Conservation (phyloP, 2,888 invertebrate genomes). For the Nomada goodeniana region DNA sequence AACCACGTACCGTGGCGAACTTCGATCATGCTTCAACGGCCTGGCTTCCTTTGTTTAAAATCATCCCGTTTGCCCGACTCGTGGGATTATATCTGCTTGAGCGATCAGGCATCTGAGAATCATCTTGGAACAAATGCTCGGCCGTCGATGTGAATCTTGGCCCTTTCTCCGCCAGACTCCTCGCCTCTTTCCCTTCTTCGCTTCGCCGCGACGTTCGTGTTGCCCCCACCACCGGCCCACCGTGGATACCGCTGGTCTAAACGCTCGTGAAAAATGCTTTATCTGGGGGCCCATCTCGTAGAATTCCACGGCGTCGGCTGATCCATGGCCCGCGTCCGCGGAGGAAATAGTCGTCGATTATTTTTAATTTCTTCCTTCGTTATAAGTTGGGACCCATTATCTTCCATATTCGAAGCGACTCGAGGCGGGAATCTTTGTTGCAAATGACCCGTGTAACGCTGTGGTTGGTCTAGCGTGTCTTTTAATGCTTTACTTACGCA, state of each 20-base stretch:
- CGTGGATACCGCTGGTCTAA: conserved; percentile 25
- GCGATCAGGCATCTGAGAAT: conserved; percentile 79
- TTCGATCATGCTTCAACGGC: conserved; percentile 79
- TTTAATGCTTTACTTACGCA: too few relatives aligned
- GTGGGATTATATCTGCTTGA: conserved; percentile 80
- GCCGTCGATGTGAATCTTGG: conserved; percentile 68
- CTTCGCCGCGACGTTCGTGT: neutral
- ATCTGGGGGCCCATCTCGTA: conserved; percentile 48
- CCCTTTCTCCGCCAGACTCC: conserved; percentile 54
- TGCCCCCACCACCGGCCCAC: neutral
- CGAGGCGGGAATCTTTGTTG: neutral
- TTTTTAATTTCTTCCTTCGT: conserved; percentile 46
- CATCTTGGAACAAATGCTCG: conserved; percentile 75
- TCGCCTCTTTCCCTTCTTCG: neutral
- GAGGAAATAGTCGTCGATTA: conserved; percentile 55
- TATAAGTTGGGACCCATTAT: neutral
- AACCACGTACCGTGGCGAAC: conserved; percentile 77
- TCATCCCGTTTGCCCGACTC: conserved; percentile 76
- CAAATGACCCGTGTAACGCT: neutral
- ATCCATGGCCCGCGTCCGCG: conserved; percentile 45
- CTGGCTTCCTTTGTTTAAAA: conserved; percentile 80
- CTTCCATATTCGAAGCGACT: neutral
- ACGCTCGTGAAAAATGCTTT: conserved; percentile 61
- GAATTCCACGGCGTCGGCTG: conserved; percentile 53
- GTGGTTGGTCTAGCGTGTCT: neutral